Percentiles rank a stretch among this genome's conserved stretches.
These are phyloP conservation scores for Pterocles gutturalis DNA, from an alignment of 2,113 vertebrate genomes.

Conservation along the genomic window DNA sequence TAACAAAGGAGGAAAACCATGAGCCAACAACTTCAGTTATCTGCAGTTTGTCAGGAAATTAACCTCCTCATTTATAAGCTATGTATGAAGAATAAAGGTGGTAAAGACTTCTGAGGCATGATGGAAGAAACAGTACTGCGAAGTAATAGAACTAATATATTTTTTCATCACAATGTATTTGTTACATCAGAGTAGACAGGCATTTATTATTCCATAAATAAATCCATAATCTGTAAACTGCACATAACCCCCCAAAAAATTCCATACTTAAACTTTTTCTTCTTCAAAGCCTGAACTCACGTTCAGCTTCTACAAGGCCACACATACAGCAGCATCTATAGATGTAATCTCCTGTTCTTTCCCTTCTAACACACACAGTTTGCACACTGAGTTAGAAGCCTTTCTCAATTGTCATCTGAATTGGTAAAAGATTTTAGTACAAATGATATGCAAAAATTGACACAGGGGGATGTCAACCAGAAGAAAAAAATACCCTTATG, in stretches of 20 bases:
- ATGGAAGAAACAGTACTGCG: not conserved
- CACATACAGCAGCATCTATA: not conserved
- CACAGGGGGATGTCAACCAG: not conserved
- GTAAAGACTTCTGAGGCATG: not conserved
- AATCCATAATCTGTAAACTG: not conserved
- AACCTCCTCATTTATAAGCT: not conserved
- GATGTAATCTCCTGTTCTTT: not conserved
- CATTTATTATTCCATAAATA: not conserved
- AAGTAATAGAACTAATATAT: not conserved
- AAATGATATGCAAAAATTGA: not conserved
- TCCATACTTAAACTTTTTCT: not conserved
- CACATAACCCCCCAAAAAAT: rapidly evolving
- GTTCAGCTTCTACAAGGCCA: not conserved
- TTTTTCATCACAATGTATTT: not conserved
- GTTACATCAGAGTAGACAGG: not conserved
- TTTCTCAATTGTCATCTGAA: not conserved
- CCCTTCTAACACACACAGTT: rapidly evolving
- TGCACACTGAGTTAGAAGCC: not conserved
- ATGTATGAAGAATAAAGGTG: not conserved
- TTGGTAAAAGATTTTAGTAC: not conserved
- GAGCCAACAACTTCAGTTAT: not conserved
- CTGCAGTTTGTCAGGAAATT: not conserved
- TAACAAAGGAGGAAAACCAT: not conserved
- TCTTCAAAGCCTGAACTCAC: rapidly evolving
- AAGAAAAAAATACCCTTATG: not conserved